Evolutionary conservation across 2,888 invertebrate genomes (phyloP), one percentile per base, ranked within the genome.

Genomic region (Parnassius mnemosyne): DNA sequence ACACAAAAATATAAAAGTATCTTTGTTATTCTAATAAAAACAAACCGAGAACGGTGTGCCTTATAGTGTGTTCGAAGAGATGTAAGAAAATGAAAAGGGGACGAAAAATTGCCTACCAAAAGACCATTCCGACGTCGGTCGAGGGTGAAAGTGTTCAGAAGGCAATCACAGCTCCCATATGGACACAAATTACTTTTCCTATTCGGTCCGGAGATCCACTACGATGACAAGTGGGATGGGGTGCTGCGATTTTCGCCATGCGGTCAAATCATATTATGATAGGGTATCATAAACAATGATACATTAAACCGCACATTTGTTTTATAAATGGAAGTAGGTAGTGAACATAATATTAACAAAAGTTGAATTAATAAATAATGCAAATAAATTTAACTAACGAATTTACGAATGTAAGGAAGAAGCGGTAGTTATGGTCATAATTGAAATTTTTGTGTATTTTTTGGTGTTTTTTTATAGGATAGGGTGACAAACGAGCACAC

Each of bases 161-260:
- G 87, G 88, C 88, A 89, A 90, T 90, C 89, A 87, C 84, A 73
- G 84, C 83, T 84, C 87, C 89, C 91, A 91, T 91, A 91, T 91
- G 91, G 90, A 77, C 85, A 87, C 86, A 88, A 89, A 90, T 91
- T 89, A 89, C 88, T 87, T 90, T 87, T 85, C 81, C 82, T 80
- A 80, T 82, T 80, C 78, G 78, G 78, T 76, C 69, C 75, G 70
- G 78, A 82, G 79, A 84, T 83, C 78, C 79, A 83, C 80, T 79
- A 74, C 82, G 86, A 86, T 88, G 89, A 89, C 89, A 87, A 80
- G 79, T 79, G 74, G 81, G 76, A 83, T 85, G 76, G 88, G 87
- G 87, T 81, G 82, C 69, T 72, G 73, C 72, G 78, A 77, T 79
- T 76, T 34, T 71, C 66, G 57, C 59, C 59, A 65, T 68, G 70